Base-by-base conservation (phyloP, 2,113 vertebrate genomes). In the Limanda limanda region DNA sequence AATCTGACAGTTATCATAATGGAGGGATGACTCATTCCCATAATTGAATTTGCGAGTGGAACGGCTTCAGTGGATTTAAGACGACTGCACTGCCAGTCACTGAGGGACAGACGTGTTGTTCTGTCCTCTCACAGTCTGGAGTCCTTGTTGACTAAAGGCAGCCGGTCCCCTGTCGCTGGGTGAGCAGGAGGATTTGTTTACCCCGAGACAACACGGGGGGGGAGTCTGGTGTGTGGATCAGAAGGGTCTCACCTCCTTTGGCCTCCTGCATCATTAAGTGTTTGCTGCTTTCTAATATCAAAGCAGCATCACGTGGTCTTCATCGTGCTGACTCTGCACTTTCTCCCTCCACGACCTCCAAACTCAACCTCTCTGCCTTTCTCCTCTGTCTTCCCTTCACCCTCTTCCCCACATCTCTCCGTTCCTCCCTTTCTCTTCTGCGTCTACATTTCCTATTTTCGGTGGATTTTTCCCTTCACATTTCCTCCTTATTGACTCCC, bases 1-100 rank as follows among this genome's bases (percentile, higher is more conserved):
- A 92, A 93, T 90, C 83, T 95, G 93, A 93, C 93, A 93, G 94
- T 91, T 84, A 92, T 91, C 92, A 93, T 93, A 93, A 93, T 92
- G 85, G 78, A 86, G 85, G 87, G 86, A 88, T 92, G 91, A 94
- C 91, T 94, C 91, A 93, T 83, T 93, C 79, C 64, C 71, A 25
- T 92, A 92, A 93, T 93, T 94, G 84, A 92, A 93, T 94, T 91
- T 92, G 89, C 89, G 79, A 88, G 89, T 86, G 91, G 91, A 93
- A 89, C 84, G 35, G 85, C 88, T 85, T 88, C 86, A 78, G 83
- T 62, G 89, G 88, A 84, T 89, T 88, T 81, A 90, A 91, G 81
- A 63, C 65, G 67, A 70, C 76, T 59, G 56, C 56, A 83, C 79
- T 18, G 62, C 31, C 87, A 57, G 61, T 64, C 82, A 83, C 84